Conservation (phyloP, 2,797 vertebrate species). For the Acanthopagrus latus region DNA sequence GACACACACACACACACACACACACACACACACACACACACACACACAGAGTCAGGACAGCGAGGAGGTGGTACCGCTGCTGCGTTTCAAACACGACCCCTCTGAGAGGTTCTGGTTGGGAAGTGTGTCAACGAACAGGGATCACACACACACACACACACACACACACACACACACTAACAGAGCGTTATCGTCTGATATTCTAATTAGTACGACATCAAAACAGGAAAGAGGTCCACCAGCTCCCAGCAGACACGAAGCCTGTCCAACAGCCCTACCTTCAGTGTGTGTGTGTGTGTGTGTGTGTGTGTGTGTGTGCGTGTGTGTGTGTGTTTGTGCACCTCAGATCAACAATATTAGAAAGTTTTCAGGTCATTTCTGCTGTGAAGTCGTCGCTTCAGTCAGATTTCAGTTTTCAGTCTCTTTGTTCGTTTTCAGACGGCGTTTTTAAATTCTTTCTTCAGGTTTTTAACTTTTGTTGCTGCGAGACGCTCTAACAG, state of each 20-base stretch:
- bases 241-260: conserved; percentile 59
- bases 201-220: conserved; percentile 79
- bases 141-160: conserved; percentile 42
- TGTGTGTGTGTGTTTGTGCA: conserved; percentile 10
- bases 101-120: conserved; percentile 50
- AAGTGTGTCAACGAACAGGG: conserved; percentile 72
- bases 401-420: neutral
- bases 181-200: conserved; percentile 55
- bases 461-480: neutral
- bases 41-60: conserved; percentile 34
- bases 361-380: conserved; percentile 58
- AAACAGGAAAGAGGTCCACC: conserved; percentile 72
- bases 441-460: neutral
- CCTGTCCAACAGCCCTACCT: conserved; percentile 72
- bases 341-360: conserved; percentile 18
- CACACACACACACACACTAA: conserved; percentile 31
- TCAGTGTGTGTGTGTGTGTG: conserved; percentile 20
- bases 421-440: conserved; percentile 7
- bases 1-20: conserved; percentile 5
- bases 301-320: conserved; percentile 24
- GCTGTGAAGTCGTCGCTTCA: conserved; percentile 9
- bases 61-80: conserved; percentile 56
- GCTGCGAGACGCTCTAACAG: neutral
- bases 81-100: conserved; percentile 59
- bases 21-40: no score